Evolutionary conservation across 2,113 vertebrate genomes (phyloP), one percentile per base, ranked within the genome.

Genomic region (Lathamus discolor): DNA sequence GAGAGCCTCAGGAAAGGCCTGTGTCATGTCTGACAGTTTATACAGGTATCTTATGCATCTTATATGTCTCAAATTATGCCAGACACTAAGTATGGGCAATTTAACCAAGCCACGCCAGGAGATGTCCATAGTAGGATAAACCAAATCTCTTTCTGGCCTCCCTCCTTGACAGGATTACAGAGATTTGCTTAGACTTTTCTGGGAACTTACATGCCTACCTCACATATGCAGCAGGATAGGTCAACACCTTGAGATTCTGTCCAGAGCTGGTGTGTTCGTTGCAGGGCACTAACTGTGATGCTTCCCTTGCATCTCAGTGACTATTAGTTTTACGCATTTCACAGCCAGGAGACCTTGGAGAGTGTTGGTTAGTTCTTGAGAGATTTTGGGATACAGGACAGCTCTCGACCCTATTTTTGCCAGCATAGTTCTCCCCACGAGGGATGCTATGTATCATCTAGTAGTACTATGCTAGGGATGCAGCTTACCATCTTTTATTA

Each of bases 191-290:
- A 10, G 13, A 23, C 31, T 72, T 66, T 35, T 6, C 35, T 13
- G 22, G 19, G 28, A 33, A 33, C 41, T 43, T 72, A 28, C 8
- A 24, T 28, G 24, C 29, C 24, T 52, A 19, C 62, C 22, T 44
- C n/a, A n/a, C 3, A 0, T 39, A 13, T 27, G 14, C 17, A 20
- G 12, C 1, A 2, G 29, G 22, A 17, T 9, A 63, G 10, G 28
- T 48, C 41, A 68, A 16, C 28, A 46, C 17, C 13, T n/a, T 11
- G 9, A 88, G 35, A 20, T 66, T 57, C 69, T 69, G 22, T 18
- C 11, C 37, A 68, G 23, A 68, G 41, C 25, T 11, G 18, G 10
- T 59, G 22, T 77, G 33, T 43, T 57, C 9, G 1, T 49, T 64
- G 24, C 27, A 44, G n/a, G 9, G 24, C 1, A 0, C 37, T 75